Evolutionary conservation across 2,113 vertebrate species (phyloP).

Genomic region (Hydropotes inermis): DNA sequence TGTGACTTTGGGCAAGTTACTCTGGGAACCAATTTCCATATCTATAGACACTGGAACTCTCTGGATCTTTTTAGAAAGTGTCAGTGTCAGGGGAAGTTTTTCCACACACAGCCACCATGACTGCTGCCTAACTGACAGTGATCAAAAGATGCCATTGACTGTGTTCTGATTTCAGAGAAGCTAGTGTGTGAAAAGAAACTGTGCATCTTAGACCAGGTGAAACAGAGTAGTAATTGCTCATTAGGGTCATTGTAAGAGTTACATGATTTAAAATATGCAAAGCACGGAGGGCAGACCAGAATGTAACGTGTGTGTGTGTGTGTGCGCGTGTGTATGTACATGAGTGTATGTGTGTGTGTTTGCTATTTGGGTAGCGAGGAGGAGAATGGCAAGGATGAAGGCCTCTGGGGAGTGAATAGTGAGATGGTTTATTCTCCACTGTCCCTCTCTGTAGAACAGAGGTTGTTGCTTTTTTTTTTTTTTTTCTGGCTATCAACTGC

Average conservation of each 20-base stretch:
- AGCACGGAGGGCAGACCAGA: background rate
- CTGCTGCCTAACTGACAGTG: background rate
- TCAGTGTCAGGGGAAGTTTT: background rate
- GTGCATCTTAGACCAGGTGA: background rate
- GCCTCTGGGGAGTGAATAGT: background rate
- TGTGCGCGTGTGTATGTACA: background rate
- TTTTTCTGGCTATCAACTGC: background rate
- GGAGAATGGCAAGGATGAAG: background rate
- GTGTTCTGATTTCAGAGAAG: background rate
- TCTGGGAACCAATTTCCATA: constrained; percentile 1
- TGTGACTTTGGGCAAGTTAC: background rate
- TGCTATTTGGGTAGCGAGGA: background rate
- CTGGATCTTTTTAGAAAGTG: background rate
- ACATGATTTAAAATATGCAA: background rate
- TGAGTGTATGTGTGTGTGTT: background rate
- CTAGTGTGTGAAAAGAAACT: background rate
- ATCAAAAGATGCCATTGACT: background rate
- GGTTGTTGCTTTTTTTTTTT: background rate
- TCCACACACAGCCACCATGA: background rate
- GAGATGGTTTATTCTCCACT: background rate
- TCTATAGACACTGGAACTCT: background rate
- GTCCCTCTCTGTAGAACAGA: background rate
- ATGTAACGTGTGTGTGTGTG: background rate
- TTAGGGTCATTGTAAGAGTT: background rate
- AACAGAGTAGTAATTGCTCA: background rate